Evolutionary conservation across 64 coral and sea anemone species (phyloP).

Genomic region (Orbicella faveolata): DNA sequence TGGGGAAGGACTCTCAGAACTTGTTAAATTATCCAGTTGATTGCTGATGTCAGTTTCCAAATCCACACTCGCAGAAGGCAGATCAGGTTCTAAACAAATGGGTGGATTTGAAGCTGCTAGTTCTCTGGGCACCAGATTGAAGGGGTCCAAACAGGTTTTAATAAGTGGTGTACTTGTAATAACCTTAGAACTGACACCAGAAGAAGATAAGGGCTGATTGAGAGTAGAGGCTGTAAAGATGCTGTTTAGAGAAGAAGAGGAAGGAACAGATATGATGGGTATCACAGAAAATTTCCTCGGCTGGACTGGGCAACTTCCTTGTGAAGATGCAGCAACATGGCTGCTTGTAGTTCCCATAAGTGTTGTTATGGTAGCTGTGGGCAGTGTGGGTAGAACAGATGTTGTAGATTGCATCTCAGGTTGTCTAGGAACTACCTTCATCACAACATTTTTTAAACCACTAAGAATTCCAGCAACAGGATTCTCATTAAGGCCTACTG

Average conservation of each 20-base stretch:
- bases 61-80: not conserved
- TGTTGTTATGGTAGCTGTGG: not conserved
- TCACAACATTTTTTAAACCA: conserved; percentile 32
- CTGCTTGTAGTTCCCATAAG: not conserved
- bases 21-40: not conserved
- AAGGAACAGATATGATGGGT: not conserved
- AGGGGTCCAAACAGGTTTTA: not conserved
- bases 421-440: conserved; percentile 23
- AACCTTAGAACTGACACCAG: not conserved
- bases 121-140: conserved; percentile 4
- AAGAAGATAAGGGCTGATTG: not conserved
- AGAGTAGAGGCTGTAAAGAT: not conserved
- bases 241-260: conserved; percentile 14
- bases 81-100: not conserved
- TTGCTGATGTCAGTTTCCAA: not conserved
- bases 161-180: not conserved
- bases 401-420: not conserved
- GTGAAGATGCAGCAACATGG: not conserved
- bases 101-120: not conserved
- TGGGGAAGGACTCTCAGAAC: not conserved
- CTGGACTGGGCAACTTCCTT: not conserved
- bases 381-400: not conserved
- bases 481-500: not conserved
- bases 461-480: not conserved
- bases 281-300: not conserved